A percentile compares a stretch with the other conserved stretches of the same genome.
phyloP scores from a whole-genome alignment of 2,113 vertebrate genomes.

The Amphilophus citrinellus region DNA sequence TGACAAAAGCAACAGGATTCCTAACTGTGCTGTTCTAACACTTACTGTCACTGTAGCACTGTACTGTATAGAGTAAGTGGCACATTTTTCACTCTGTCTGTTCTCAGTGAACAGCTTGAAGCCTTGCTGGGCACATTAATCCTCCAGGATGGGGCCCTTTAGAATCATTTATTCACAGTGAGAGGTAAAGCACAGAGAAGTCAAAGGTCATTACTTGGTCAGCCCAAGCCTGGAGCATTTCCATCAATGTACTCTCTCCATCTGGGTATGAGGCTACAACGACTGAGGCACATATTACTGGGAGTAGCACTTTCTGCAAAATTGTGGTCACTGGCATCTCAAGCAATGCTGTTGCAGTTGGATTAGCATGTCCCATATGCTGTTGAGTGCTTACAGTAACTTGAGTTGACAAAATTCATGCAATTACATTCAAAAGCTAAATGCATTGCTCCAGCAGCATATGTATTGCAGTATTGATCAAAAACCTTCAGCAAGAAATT shows the following conservation, averaged over 20 bases:
- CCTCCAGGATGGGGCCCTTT: constrained; percentile 63
- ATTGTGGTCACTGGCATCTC: constrained; percentile 46
- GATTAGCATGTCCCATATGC: constrained; percentile 17
- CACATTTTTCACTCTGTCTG: constrained; percentile 45
- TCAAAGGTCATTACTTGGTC: constrained; percentile 71
- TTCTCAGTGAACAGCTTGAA: constrained; percentile 48
- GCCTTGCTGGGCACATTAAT: constrained; percentile 59
- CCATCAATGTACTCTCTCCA: constrained; percentile 46
- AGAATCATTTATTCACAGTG: constrained; percentile 74
- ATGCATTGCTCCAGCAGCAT: background rate
- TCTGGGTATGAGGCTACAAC: constrained; percentile 46
- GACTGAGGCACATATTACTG: constrained; percentile 32
- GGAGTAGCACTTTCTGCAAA: constrained; percentile 25
- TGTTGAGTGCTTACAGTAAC: background rate
- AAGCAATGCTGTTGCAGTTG: constrained; percentile 17
- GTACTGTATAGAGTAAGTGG: constrained; percentile 12
- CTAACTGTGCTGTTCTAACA: constrained; percentile 30
- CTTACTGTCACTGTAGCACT: constrained; percentile 30
- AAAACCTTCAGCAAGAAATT: constrained; percentile 49
- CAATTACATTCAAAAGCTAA: constrained; percentile 6
- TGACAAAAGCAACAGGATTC: constrained; percentile 31
- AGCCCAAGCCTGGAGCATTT: constrained; percentile 55
- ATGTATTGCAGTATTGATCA: constrained; percentile 53
- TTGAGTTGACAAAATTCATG: constrained; percentile 1
- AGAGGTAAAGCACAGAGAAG: constrained; percentile 50